Evolutionary conservation across 1,140 invertebrate genomes (phyloP), one percentile per base, ranked within the genome.

Genomic region (Acarapis woodi): DNA sequence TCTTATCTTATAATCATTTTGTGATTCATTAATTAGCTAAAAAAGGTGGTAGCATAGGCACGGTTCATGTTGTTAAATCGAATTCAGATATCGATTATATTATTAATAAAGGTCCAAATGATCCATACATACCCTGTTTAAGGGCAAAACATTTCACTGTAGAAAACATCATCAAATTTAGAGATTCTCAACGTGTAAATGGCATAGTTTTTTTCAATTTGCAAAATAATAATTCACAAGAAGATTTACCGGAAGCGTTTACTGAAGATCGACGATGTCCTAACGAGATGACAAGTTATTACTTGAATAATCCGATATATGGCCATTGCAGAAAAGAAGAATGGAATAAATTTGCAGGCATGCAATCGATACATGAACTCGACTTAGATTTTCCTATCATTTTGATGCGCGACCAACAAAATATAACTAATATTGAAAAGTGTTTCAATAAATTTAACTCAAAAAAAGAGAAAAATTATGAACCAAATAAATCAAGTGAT

Each of bases 201-300:
- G 70, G 70, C 15, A 53, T 71, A 4, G 45, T 64, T 22, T 49
- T 71, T 0, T 48, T 70, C 23, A 49, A 49, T n/a, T 55, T 56
- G 40, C 46, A 37, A 3, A n/a, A n/a, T n/a, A n/a, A n/a, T n/a
- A n/a, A n/a, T n/a, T n/a, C n/a, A n/a, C 48, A 35, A 15, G 39
- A 18, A 4, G 38, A 49, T 15, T 28, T 36, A 2, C 36, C 39
- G 5, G 44, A 37, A 25, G 47, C 43, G 40, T 70, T 67, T 52
- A 69, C 72, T n/a, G 68, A 72, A 30, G 80, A 85, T 42, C 63
- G 67, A 15, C 62, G 57, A 14, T 88, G 82, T 58, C 82, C 82
- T 1, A 87, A 87, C 61, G 61, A 67, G 54, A 65, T 63, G 44
- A 73, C 66, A 40, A 65, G 66, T 52, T 21, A 46, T 6, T 44